Evolutionary conservation across 2,888 invertebrate species (phyloP).

Genomic region (Hymenopus coronatus): DNA sequence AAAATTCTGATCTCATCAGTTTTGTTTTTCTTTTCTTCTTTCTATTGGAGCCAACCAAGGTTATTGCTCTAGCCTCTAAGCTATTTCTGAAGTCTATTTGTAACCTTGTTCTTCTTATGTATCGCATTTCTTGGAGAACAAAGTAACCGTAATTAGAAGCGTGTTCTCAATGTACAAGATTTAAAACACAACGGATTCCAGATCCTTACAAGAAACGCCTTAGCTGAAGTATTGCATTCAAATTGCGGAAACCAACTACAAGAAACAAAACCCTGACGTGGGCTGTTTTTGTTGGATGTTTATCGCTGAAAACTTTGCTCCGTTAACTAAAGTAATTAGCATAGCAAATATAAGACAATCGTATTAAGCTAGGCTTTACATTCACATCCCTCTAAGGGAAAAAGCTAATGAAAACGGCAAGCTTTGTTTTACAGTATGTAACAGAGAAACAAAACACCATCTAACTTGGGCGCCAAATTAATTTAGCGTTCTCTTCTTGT

Average conservation of each 20-base stretch:
- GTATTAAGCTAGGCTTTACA: background rate
- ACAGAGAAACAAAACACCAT: background rate
- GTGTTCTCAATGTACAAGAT: background rate
- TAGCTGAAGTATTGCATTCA: background rate
- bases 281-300: background rate
- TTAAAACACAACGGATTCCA: background rate
- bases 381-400: background rate
- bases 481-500: too few relatives aligned
- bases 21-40: too few relatives aligned
- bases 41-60: too few relatives aligned
- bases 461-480: background rate
- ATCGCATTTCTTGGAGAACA: background rate
- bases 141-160: background rate
- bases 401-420: background rate
- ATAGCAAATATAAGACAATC: background rate
- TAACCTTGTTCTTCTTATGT: too few relatives aligned
- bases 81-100: too few relatives aligned
- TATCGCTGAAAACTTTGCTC: background rate
- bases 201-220: background rate
- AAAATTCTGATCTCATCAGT: too few relatives aligned
- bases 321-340: background rate
- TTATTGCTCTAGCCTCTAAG: too few relatives aligned
- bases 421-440: background rate
- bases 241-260: background rate
- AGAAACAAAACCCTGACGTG: background rate